Conservation (phyloP, 2,888 invertebrate genomes). For the Acutogordius australiensis region DNA sequence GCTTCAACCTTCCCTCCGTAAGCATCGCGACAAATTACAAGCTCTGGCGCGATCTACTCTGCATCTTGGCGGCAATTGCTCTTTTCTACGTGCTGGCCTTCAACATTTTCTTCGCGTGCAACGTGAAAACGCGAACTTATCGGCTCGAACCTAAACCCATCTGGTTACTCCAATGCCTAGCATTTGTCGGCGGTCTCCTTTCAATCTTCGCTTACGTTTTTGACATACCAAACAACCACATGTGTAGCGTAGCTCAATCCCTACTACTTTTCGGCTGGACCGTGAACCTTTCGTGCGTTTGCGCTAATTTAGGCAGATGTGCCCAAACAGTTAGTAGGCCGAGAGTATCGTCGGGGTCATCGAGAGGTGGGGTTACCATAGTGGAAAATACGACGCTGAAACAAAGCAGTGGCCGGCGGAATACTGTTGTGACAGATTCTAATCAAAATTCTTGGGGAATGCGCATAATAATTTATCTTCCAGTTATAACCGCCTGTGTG, state of each 20-base stretch:
- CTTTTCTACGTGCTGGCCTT: not conserved
- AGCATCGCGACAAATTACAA: not conserved
- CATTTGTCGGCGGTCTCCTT: not conserved
- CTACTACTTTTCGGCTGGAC: not conserved
- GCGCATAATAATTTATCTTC: too few species aligned
- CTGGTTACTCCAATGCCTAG: not conserved
- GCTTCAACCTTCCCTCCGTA: too few species aligned
- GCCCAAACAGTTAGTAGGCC: too few species aligned
- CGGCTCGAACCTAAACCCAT: not conserved
- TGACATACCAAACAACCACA: not conserved
- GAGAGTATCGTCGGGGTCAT: too few species aligned
- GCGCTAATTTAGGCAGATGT: too few species aligned
- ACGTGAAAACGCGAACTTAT: not conserved
- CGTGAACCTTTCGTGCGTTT: not conserved
- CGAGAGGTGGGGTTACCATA: too few species aligned
- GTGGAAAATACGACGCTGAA: too few species aligned
- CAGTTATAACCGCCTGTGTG: too few species aligned
- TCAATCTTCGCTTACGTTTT: not conserved
- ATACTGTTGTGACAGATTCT: too few species aligned
- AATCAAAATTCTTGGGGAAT: too few species aligned
- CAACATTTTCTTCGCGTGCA: not conserved
- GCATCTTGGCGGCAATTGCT: not conserved
- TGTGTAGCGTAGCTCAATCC: not conserved
- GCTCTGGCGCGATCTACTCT: not conserved
- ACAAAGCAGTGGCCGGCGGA: too few species aligned